Base-by-base conservation (phyloP, 2,113 vertebrate genomes). In the Poicephalus meyeri region DNA sequence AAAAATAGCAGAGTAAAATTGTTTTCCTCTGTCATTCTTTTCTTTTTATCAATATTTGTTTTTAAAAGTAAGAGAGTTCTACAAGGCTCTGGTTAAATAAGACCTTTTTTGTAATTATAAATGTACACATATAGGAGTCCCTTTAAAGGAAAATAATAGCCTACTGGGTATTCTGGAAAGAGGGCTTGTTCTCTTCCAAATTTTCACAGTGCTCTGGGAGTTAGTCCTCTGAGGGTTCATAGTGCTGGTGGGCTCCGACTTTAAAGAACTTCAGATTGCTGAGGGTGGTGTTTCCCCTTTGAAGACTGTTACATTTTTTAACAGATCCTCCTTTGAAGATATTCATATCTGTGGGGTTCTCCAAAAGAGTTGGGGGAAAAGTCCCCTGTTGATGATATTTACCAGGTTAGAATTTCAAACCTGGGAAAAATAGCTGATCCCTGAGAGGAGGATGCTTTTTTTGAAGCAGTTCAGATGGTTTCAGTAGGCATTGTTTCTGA, bases 231-330 rank as follows among this genome's bases (percentile, higher is more conserved):
- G 94, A 98, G 95, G 55, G 80, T 97, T 95, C 85, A 73, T n/a
- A 97, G 89, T 87, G 98, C 97, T 98, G 73, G 94, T 97, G 95
- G 98, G 97, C 96, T 97, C 90, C 95, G 97, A 97, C 96, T 98
- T 98, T 97, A 98, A 98, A 98, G 96, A 96, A 97, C 91, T 97
- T 97, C 89, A 81, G 89, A 98, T 98, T 97, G 98, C 98, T 98
- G 96, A 98, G 72, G 97, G 98, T 98, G 94, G 96, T 98, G 84
- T 96, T 97, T 93, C 97, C 89, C 94, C 98, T 98, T 98, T 98
- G 97, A 98, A 98, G 98, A 97, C 96, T 97, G 93, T 95, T 96
- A 97, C 96, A 97, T 98, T 96, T 98, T 98, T 98, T 97, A 98
- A 98, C 96, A 97, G 95, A 94, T 97, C 80, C 89, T 95, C 78